Percentiles rank a stretch among this genome's conserved stretches.
phyloP scores from a whole-genome alignment of 2,113 vertebrate species.

The Chloropsis hardwickii region DNA sequence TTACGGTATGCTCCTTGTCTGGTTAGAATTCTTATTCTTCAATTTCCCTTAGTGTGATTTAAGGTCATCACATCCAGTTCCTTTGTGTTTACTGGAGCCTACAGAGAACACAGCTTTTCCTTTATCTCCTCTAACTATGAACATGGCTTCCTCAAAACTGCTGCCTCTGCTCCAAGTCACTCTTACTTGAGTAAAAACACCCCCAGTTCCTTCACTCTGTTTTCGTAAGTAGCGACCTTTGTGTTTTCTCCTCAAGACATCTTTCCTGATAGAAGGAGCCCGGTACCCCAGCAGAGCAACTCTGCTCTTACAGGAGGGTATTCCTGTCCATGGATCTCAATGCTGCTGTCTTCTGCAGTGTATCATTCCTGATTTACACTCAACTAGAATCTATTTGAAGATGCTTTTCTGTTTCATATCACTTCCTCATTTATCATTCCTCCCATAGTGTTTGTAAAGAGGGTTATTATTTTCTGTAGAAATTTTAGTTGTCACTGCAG shows the following conservation, averaged over 20 bases:
- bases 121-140: neutral
- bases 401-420: neutral
- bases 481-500: neutral
- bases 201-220: neutral
- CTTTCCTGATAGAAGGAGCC: neutral
- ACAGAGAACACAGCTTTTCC: neutral
- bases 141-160: neutral
- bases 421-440: neutral
- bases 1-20: neutral
- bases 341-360: neutral
- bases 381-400: neutral
- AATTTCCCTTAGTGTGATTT: neutral
- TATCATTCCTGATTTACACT: neutral
- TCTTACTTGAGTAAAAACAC: neutral
- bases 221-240: neutral
- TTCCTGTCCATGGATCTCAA: neutral
- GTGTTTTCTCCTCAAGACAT: neutral
- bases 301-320: neutral
- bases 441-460: neutral
- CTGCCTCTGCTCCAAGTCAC: neutral
- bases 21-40: neutral
- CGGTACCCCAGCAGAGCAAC: rapidly evolving
- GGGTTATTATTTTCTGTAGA: neutral
- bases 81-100: neutral
- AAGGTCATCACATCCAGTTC: neutral